Conservation (phyloP, 2,797 vertebrate species). For the Anguilla pacifica region DNA sequence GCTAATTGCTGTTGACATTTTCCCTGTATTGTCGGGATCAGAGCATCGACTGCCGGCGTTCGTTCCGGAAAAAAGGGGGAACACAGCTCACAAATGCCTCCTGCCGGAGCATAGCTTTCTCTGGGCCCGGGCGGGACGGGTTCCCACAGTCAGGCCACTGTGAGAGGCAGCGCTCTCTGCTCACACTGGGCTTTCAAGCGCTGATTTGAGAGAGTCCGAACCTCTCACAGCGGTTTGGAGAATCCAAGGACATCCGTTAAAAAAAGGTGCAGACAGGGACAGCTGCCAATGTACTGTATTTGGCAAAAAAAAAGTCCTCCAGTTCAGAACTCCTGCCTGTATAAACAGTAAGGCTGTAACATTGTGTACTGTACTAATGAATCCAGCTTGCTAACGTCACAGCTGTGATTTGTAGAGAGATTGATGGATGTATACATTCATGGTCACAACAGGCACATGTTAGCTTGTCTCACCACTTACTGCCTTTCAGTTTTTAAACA, state of each 20-base stretch:
- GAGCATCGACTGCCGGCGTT: conserved; percentile 64
- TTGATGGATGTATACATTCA: background rate
- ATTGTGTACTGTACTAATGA: background rate
- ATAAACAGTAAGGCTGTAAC: background rate
- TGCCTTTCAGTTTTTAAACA: background rate
- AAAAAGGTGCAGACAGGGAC: conserved; percentile 28
- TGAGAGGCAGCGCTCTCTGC: conserved; percentile 56
- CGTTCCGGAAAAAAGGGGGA: conserved; percentile 50
- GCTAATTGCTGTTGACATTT: conserved; percentile 82
- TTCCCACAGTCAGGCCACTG: conserved; percentile 59
- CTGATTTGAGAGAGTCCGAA: conserved; percentile 46
- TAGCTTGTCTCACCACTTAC: background rate
- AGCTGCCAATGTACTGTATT: background rate
- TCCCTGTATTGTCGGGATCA: conserved; percentile 64
- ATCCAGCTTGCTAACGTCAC: background rate
- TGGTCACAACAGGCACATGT: background rate
- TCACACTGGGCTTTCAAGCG: conserved; percentile 52
- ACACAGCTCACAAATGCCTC: conserved; percentile 65
- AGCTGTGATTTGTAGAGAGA: background rate
- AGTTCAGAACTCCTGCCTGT: conserved; percentile 36
- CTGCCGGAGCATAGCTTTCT: conserved; percentile 52
- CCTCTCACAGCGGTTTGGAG: conserved; percentile 28
- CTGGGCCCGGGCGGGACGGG: conserved; percentile 54
- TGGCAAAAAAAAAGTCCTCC: conserved; percentile 11
- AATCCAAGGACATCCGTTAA: conserved; percentile 36